Base-by-base conservation (phyloP, 2,113 vertebrate genomes). In the Eulacestoma nigropectus region DNA sequence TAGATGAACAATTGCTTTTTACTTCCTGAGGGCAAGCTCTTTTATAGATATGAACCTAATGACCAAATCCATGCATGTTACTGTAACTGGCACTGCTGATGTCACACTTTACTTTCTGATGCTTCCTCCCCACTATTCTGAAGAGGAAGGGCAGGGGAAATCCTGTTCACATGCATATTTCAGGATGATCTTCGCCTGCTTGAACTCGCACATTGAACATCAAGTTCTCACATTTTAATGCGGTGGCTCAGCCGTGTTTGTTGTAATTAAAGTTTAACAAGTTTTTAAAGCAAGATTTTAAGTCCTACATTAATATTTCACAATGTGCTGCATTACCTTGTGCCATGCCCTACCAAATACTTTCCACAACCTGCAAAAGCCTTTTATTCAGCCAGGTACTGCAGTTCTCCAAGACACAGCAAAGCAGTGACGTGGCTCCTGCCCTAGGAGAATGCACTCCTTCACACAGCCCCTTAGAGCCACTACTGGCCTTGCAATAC, bases 231-330 rank as follows among this genome's bases (percentile, higher is more conserved):
- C 84, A 75, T 63, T 92, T 93, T 93, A 74, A 93, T 92, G 53
- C 1, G 13, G 49, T 74, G 33, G 59, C 49, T 84, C 78, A 84
- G 49, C 56, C 3, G 4, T 18, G 32, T 87, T 96, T 83, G 93
- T 95, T 72, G 27, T 19, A 89, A 90, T 95, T 77, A 94, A 96
- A 96, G n/a, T 94, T 94, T 96, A 88, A 94, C n/a, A 41, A 65
- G 82, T 52, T 84, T 89, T 94, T 85, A 89, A 72, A 96, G 52
- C n/a, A 64, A 79, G 73, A 92, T 82, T 96, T 92, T 91, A 79
- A 73, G 79, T 44, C 81, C 75, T 52, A 60, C 44, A 56, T 94
- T 47, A 87, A 92, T 86, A 86, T 90, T 96, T 92, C 93, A 94
- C n/a, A 49, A 26, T 6, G 6, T 20, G 53, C 86, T 75, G 27